Conservation (phyloP, 2,797 vertebrate genomes). For the Tachyglossus aculeatus region DNA sequence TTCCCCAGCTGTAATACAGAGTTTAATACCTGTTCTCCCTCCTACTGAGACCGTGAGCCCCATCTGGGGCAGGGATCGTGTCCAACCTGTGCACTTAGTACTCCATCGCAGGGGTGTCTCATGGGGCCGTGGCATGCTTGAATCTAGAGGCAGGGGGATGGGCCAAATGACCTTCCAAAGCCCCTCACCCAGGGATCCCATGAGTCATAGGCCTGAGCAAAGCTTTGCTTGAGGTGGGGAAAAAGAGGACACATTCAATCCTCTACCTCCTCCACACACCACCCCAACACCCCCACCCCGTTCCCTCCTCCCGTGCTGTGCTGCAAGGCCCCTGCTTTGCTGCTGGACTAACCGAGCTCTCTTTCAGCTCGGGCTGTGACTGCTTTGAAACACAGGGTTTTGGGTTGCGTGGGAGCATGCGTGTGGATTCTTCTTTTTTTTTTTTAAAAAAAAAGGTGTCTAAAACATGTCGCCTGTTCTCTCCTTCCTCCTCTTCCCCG, state of each 20-base stretch:
- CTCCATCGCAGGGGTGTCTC: too few species aligned
- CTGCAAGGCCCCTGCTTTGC: slow-evolving; percentile 22
- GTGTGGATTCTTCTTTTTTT: too few species aligned
- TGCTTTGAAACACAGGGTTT: too few species aligned
- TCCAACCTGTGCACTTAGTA: too few species aligned
- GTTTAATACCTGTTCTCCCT: too few species aligned
- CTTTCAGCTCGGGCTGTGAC: slow-evolving; percentile 7
- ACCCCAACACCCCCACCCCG: not conserved
- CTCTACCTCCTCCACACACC: not conserved
- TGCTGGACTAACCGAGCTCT: slow-evolving; percentile 23
- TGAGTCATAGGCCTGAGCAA: not conserved
- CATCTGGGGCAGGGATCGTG: too few species aligned
- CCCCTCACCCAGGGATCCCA: not conserved
- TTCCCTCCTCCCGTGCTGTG: slow-evolving; percentile 34
- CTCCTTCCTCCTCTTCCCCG: slow-evolving; percentile 65
- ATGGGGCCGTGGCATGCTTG: too few species aligned
- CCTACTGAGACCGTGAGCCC: too few species aligned
- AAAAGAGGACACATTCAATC: not conserved
- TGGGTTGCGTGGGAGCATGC: not conserved
- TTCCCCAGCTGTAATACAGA: too few species aligned
- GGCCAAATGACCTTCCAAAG: too few species aligned
- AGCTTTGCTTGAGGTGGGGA: not conserved
- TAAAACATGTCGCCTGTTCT: slow-evolving; percentile 80
- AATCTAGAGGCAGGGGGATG: too few species aligned
- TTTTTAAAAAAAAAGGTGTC: too few species aligned